phyloP scores from a whole-genome alignment of 2,888 invertebrate species.

The Coenonympha glycerion region DNA sequence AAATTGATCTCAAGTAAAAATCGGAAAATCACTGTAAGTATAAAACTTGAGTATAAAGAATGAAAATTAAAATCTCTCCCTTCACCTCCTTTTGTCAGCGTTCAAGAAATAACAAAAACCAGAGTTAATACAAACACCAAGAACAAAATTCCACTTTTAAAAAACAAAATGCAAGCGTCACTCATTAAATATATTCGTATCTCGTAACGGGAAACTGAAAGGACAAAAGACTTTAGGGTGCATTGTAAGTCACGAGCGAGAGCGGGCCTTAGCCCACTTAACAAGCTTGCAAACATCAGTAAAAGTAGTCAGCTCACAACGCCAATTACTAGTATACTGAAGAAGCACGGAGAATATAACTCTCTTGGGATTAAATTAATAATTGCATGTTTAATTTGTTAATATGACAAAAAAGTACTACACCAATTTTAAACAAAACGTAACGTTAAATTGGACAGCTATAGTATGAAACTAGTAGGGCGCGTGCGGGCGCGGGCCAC shows the following conservation, averaged over 20 bases:
- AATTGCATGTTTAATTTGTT: no score
- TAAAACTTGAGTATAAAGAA: background rate
- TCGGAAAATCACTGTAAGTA: background rate
- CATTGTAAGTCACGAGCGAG: slow-evolving; percentile 1
- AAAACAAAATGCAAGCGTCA: slow-evolving; percentile 17
- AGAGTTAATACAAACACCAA: background rate
- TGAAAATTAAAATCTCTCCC: no score
- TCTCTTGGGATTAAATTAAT: no score
- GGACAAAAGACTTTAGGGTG: slow-evolving; percentile 15
- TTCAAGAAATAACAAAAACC: background rate
- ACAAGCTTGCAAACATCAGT: background rate
- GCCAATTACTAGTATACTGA: no score
- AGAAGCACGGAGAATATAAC: no score
- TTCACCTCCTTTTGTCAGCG: slow-evolving; percentile 3
- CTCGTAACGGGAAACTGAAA: slow-evolving; percentile 16
- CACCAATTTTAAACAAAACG: no score
- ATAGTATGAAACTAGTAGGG: no score
- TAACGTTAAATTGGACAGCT: no score
- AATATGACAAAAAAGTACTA: no score
- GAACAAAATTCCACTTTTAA: slow-evolving; percentile 12
- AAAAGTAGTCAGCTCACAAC: no score
- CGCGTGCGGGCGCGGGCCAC: no score
- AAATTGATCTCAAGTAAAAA: no score
- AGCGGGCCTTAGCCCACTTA: background rate
- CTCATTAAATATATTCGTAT: slow-evolving; percentile 26